phyloP scores from a whole-genome alignment of 2,888 invertebrate genomes.

The Yponomeuta cagnagella region DNA sequence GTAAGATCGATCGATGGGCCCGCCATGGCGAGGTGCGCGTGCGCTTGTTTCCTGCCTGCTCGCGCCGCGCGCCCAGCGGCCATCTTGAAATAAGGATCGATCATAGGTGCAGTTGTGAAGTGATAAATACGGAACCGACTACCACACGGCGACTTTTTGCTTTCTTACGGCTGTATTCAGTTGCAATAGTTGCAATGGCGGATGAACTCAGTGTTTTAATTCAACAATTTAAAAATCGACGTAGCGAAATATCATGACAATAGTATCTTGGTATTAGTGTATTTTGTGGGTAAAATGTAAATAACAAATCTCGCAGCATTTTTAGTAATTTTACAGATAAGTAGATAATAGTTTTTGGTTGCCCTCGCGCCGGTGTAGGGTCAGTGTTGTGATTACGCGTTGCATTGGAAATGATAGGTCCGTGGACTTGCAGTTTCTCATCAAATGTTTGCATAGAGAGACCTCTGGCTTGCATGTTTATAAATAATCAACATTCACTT shows the following conservation, averaged over 20 bases:
- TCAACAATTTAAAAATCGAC: not conserved
- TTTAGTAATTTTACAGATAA: constrained; percentile 14
- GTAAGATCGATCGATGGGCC: constrained; percentile 56
- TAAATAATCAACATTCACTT: not conserved
- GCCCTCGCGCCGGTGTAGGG: not conserved
- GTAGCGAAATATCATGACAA: not conserved
- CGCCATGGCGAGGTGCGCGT: constrained; percentile 50
- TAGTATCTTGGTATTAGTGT: not conserved
- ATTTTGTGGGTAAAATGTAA: not conserved
- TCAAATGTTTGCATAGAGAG: not conserved
- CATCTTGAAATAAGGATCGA: constrained; percentile 70
- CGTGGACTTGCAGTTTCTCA: not conserved
- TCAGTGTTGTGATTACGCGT: constrained; percentile 40
- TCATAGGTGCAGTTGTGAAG: constrained; percentile 72
- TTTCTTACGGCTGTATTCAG: not conserved
- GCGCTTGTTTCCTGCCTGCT: constrained; percentile 63
- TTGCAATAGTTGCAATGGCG: not conserved
- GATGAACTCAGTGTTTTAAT: not conserved
- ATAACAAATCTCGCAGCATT: not conserved
- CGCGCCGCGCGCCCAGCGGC: constrained; percentile 55
- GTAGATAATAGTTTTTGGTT: constrained; percentile 15
- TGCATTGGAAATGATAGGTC: constrained; percentile 53
- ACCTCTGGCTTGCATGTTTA: not conserved
- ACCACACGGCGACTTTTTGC: not conserved
- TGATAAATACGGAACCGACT: constrained; percentile 53